These are phyloP conservation scores for Agriotes lineatus DNA, from an alignment of 2,888 invertebrate species.

Conservation along the genomic window DNA sequence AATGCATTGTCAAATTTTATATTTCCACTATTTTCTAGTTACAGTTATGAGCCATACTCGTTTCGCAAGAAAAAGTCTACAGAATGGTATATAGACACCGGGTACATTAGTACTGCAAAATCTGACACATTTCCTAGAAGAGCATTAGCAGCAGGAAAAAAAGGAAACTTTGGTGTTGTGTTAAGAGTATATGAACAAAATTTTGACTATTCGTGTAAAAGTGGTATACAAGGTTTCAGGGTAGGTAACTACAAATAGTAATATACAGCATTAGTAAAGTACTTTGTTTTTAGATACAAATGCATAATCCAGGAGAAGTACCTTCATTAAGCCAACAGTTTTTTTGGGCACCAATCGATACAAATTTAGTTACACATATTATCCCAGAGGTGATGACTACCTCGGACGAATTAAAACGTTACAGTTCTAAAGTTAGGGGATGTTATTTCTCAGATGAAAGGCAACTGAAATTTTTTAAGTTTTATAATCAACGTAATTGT, in stretches of 20 bases:
- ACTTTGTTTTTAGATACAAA: too few relatives aligned
- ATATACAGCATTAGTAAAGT: too few relatives aligned
- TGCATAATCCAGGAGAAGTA: conserved; percentile 78
- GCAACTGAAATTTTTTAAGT: conserved; percentile 73
- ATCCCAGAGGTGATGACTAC: conserved; percentile 84
- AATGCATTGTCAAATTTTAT: too few relatives aligned
- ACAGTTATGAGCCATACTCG: too few relatives aligned
- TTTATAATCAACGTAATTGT: conserved; percentile 81
- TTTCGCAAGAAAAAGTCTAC: too few relatives aligned
- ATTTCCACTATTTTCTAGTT: too few relatives aligned
- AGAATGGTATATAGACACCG: conserved; percentile 76
- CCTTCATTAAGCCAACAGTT: conserved; percentile 74
- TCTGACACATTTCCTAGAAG: conserved; percentile 76
- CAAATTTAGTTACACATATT: conserved; percentile 78
- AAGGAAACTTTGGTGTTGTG: conserved; percentile 74
- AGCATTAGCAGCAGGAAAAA: conserved; percentile 76
- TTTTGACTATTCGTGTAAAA: conserved; percentile 77
- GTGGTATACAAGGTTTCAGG: conserved; percentile 81
- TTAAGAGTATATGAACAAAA: conserved; percentile 72
- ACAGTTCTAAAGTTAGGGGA: conserved; percentile 75
- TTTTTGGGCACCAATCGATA: conserved; percentile 77
- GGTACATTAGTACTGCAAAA: conserved; percentile 68
- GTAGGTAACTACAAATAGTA: too few relatives aligned
- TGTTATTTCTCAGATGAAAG: conserved; percentile 78
- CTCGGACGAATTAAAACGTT: conserved; percentile 74